A percentile compares a stretch with the other conserved stretches of the same genome.
Evolutionary conservation across 2,888 invertebrate species (phyloP).

Genomic region (Pollenia labialis): DNA sequence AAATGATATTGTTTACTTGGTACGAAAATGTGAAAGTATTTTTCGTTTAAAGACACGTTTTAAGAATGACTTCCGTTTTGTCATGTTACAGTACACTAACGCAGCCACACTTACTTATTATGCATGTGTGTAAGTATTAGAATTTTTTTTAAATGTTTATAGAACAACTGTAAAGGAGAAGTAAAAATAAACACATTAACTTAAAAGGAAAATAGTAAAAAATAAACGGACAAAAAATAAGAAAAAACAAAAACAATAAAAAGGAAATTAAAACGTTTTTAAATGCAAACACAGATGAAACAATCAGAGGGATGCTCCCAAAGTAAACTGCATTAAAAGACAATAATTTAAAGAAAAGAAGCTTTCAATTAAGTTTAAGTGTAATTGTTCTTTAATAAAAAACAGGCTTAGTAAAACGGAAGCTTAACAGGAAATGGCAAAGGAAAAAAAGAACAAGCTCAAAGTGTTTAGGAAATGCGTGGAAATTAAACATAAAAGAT

Average conservation of each 20-base stretch:
- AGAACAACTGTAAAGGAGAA: constrained; percentile 21
- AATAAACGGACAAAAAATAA: not conserved
- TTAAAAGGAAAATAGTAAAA: constrained; percentile 18
- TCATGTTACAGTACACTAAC: constrained; percentile 13
- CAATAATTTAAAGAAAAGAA: constrained; percentile 1
- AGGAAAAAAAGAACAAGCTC: constrained; percentile 9
- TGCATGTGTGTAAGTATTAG: not conserved
- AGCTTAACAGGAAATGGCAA: constrained; percentile 38
- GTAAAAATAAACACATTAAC: constrained; percentile 66
- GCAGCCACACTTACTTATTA: not conserved
- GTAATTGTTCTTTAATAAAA: not conserved
- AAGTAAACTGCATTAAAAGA: not conserved
- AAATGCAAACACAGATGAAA: constrained; percentile 42
- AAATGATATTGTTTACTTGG: constrained; percentile 69
- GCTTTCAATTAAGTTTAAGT: not conserved
- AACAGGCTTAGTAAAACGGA: constrained; percentile 35
- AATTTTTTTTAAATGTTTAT: constrained; percentile 24
- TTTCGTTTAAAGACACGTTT: constrained; percentile 55
- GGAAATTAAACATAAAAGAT: constrained; percentile 59
- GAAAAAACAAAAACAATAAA: not conserved
- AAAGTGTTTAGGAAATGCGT: constrained; percentile 62
- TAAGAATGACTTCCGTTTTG: constrained; percentile 58
- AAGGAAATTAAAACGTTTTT: constrained; percentile 60
- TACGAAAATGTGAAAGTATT: constrained; percentile 49
- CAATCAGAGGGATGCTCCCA: not conserved